These are phyloP conservation scores for Esox lucius DNA, from an alignment of 2,797 vertebrate genomes.

Conservation along the genomic window DNA sequence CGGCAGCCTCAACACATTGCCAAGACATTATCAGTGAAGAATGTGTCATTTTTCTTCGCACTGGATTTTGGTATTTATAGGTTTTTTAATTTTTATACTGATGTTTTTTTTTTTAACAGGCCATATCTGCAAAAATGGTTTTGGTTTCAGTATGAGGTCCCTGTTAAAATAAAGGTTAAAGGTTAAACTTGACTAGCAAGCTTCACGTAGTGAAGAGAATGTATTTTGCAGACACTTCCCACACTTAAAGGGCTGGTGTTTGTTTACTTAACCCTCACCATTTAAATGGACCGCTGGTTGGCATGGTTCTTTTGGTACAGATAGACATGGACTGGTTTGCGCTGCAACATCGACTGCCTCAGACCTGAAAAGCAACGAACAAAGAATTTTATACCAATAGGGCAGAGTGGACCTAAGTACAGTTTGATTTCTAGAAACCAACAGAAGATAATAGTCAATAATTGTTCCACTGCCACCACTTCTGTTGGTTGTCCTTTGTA, in stretches of 20 bases:
- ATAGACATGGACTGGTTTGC: conserved; percentile 62
- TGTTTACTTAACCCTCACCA: conserved; percentile 48
- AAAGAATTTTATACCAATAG: neutral
- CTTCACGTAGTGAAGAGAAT: neutral
- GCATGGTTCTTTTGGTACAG: conserved; percentile 58
- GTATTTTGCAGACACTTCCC: neutral
- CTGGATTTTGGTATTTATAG: no score
- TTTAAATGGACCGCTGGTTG: conserved; percentile 66
- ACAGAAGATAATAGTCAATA: neutral
- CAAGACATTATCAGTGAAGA: no score
- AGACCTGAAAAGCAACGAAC: conserved; percentile 59
- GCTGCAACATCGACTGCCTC: conserved; percentile 74
- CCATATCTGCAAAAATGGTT: no score
- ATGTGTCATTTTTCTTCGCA: no score
- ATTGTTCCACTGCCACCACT: no score
- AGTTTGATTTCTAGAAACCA: neutral
- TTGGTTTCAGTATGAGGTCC: no score
- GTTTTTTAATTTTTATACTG: no score
- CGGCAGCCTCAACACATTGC: no score
- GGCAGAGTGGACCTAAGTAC: neutral
- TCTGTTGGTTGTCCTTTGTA: no score
- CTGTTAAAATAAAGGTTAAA: no score
- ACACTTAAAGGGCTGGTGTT: neutral
- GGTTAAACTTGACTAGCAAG: neutral
- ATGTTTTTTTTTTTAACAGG: no score